phyloP scores from a whole-genome alignment of 1,140 invertebrate species.

The Apis cerana region DNA sequence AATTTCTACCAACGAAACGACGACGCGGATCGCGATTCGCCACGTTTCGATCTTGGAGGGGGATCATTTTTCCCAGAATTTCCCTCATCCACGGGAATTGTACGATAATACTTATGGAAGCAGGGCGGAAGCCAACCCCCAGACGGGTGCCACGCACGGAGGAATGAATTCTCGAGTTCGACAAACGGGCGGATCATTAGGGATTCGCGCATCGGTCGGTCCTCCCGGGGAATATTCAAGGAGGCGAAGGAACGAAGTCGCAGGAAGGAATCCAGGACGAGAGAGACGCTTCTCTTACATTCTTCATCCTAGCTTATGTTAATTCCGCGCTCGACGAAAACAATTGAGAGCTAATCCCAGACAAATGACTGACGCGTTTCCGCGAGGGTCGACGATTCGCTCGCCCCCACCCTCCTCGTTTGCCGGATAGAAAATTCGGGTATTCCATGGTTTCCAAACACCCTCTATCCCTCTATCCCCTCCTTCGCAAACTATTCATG shows the following conservation, averaged over 20 bases:
- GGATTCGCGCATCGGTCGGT: constrained; percentile 60
- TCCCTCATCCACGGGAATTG: too few relatives aligned
- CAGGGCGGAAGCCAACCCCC: too few relatives aligned
- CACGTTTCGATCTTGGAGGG: too few relatives aligned
- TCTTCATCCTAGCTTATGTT: constrained; percentile 81
- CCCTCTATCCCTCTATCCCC: not conserved
- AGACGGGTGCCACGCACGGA: constrained; percentile 20
- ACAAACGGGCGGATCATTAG: constrained; percentile 63
- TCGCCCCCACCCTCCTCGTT: not conserved
- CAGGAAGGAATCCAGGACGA: constrained; percentile 65
- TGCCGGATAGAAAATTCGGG: constrained; percentile 49
- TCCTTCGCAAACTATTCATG: not conserved
- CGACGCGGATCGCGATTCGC: too few relatives aligned
- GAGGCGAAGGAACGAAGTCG: constrained; percentile 33
- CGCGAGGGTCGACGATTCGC: constrained; percentile 15
- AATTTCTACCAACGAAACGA: not conserved
- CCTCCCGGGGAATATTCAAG: constrained; percentile 63
- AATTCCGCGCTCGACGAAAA: constrained; percentile 77
- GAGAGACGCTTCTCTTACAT: constrained; percentile 72
- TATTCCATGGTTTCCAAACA: constrained; percentile 54
- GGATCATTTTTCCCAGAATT: constrained; percentile 3
- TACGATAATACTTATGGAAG: too few relatives aligned
- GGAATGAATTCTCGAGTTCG: constrained; percentile 47
- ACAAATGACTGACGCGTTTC: constrained; percentile 79
- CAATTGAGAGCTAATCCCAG: constrained; percentile 80